Conservation (phyloP, 2,113 vertebrate genomes). For the Gadus macrocephalus region DNA sequence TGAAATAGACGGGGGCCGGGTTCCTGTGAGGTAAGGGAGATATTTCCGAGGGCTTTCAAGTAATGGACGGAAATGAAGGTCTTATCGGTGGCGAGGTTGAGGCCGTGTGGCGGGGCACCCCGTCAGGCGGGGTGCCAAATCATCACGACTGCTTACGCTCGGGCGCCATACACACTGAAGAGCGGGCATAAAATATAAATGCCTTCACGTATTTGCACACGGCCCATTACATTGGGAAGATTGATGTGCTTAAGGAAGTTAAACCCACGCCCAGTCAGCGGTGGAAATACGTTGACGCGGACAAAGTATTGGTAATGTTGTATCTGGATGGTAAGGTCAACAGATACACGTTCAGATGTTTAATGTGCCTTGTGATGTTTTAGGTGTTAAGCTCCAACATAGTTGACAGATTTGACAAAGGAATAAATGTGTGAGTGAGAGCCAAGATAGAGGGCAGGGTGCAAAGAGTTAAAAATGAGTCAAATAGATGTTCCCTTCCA, state of each 20-base stretch:
- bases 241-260: too few species aligned
- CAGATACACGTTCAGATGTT: too few species aligned
- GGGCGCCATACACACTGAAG: constrained; percentile 1
- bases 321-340: too few species aligned
- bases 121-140: constrained; percentile 11
- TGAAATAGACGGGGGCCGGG: not conserved
- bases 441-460: not conserved
- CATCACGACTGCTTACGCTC: constrained; percentile 4
- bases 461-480: constrained; percentile 30
- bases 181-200: constrained; percentile 10
- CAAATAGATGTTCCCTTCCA: constrained; percentile 36
- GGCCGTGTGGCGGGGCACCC: not conserved
- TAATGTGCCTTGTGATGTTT: not conserved
- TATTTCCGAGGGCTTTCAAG: constrained; percentile 10
- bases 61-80: constrained; percentile 12
- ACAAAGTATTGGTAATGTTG: too few species aligned
- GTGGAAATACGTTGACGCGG: too few species aligned
- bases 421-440: constrained; percentile 1
- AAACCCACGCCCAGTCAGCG: too few species aligned
- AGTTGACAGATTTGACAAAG: constrained; percentile 27
- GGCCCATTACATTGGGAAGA: not conserved
- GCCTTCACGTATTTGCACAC: constrained; percentile 13
- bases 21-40: not conserved
- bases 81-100: not conserved
- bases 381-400: constrained; percentile 34